These are phyloP conservation scores for Thomomys bottae DNA, from an alignment of 2,113 vertebrate species.

Conservation along the genomic window DNA sequence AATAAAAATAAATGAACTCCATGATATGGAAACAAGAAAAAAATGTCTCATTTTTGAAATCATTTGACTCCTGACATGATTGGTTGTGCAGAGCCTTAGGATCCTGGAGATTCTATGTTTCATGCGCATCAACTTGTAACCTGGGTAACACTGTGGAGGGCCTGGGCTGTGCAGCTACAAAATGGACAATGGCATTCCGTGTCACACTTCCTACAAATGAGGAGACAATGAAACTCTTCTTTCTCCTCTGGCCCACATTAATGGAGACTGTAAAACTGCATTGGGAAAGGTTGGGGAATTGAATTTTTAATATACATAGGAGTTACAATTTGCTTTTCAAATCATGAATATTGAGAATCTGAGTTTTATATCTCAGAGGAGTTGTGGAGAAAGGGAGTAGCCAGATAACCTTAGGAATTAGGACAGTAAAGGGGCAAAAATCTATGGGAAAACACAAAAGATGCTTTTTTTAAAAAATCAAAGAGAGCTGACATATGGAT, in stretches of 20 bases:
- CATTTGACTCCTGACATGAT: background rate
- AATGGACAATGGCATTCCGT: background rate
- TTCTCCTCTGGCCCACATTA: background rate
- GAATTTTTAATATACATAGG: background rate
- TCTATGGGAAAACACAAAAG: background rate
- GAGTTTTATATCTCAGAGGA: background rate
- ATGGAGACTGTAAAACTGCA: background rate
- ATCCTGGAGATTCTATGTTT: background rate
- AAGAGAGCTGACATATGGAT: background rate
- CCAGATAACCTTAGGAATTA: background rate
- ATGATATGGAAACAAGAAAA: too few species aligned
- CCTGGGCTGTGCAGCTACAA: background rate
- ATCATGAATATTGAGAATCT: background rate
- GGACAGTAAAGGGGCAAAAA: background rate
- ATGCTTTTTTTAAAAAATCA: background rate
- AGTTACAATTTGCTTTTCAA: background rate
- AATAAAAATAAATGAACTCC: too few species aligned
- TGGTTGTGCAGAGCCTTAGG: background rate
- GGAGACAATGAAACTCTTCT: background rate
- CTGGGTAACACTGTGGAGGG: background rate
- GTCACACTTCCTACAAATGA: background rate
- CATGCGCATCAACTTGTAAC: slow-evolving; percentile 1
- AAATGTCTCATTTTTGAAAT: background rate
- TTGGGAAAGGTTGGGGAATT: background rate
- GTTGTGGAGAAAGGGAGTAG: background rate